Evolutionary conservation across 2,888 invertebrate species (phyloP).

Genomic region (Stenodera caucasica): DNA sequence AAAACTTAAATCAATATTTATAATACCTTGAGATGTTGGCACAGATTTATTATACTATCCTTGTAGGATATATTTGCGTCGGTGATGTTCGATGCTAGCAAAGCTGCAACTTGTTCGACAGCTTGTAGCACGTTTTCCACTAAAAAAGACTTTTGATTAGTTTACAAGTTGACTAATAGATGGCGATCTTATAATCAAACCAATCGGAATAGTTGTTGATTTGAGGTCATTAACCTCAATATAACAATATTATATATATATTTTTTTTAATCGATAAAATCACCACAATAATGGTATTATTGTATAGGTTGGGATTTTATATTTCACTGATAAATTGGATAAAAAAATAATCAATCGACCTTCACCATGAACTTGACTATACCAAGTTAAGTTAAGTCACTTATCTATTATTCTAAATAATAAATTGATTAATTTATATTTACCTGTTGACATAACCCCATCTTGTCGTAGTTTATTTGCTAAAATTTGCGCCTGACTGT

Average conservation of each 20-base stretch:
- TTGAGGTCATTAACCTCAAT: not conserved
- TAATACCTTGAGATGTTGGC: constrained; percentile 74
- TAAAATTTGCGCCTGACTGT: constrained; percentile 54
- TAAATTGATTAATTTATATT: too few species aligned
- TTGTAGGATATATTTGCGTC: constrained; percentile 65
- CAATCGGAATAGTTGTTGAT: not conserved
- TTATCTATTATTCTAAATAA: too few species aligned
- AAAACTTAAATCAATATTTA: constrained; percentile 32
- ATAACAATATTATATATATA: not conserved
- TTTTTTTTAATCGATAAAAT: too few species aligned
- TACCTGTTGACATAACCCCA: constrained; percentile 54
- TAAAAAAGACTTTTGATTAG: constrained; percentile 34
- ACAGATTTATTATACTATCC: constrained; percentile 75
- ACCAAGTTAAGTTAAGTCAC: too few species aligned
- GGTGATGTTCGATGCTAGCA: constrained; percentile 74
- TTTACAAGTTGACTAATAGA: not conserved
- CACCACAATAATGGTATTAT: not conserved
- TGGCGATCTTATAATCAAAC: not conserved
- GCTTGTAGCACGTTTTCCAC: constrained; percentile 82
- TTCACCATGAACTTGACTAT: constrained; percentile 10
- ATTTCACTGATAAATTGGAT: not conserved
- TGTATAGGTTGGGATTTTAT: not conserved
- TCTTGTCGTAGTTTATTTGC: constrained; percentile 54
- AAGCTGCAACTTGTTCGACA: constrained; percentile 78
- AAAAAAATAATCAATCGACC: too few species aligned